phyloP scores from a whole-genome alignment of 2,888 invertebrate species.

The Drosophila siamana region DNA sequence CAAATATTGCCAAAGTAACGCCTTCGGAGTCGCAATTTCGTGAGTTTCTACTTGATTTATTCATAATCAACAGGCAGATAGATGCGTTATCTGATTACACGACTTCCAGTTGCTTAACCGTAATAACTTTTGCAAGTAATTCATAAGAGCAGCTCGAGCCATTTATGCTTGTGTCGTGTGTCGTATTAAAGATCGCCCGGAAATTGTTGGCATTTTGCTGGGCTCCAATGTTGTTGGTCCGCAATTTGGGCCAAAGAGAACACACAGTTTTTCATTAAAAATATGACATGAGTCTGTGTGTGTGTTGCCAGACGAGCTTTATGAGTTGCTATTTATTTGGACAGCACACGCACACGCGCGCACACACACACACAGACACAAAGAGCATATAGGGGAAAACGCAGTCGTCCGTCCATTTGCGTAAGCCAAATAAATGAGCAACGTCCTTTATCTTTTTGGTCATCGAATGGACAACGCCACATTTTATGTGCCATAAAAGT shows the following conservation, averaged over 20 bases:
- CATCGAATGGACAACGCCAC: constrained; percentile 57
- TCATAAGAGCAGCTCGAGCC: constrained; percentile 18
- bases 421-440: constrained; percentile 79
- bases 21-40: background rate
- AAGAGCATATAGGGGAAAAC: too few species aligned
- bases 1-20: background rate
- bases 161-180: constrained; percentile 16
- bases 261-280: constrained; percentile 59
- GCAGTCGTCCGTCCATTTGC: constrained; percentile 53
- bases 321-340: constrained; percentile 73
- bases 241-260: constrained; percentile 41
- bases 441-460: constrained; percentile 58
- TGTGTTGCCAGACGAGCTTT: constrained; percentile 43
- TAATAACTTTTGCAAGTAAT: constrained; percentile 29
- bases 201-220: constrained; percentile 13
- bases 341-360: constrained; percentile 37
- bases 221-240: constrained; percentile 24
- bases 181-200: constrained; percentile 34
- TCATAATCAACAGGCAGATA: constrained; percentile 13
- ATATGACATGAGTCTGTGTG: constrained; percentile 43
- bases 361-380: constrained; percentile 1
- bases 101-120: constrained; percentile 14
- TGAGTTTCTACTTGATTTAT: constrained; percentile 6
- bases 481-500: constrained; percentile 59
- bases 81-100: constrained; percentile 10